Evolutionary conservation across 2,797 vertebrate species (phyloP).

Genomic region (Gymnothorax reevesii): DNA sequence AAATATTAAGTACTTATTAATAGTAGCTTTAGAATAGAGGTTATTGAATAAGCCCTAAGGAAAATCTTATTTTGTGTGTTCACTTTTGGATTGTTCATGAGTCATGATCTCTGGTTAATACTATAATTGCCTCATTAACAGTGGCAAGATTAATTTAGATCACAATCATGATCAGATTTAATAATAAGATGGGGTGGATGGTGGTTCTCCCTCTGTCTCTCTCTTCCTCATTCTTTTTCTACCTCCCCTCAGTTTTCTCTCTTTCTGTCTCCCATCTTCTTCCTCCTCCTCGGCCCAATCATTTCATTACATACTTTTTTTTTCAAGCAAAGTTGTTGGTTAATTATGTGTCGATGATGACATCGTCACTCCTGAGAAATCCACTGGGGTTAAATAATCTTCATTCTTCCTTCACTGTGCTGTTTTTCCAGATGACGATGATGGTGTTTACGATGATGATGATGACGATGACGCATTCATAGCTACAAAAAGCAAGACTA

Average conservation of each 20-base stretch:
- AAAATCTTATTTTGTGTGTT: neutral
- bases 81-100: neutral
- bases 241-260: neutral
- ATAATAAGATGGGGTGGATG: neutral
- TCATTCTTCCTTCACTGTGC: neutral
- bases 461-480: slow-evolving; percentile 48
- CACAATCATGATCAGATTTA: neutral
- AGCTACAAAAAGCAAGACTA: slow-evolving; percentile 87
- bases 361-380: neutral
- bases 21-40: neutral
- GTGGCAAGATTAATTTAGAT: neutral
- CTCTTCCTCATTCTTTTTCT: neutral
- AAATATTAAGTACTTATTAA: neutral
- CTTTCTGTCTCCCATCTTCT: slow-evolving; percentile 5
- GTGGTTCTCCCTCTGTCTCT: neutral
- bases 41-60: neutral
- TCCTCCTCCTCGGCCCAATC: neutral
- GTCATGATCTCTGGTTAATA: neutral
- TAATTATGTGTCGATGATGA: slow-evolving; percentile 23
- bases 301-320: neutral
- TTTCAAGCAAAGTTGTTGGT: neutral
- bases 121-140: neutral
- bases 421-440: slow-evolving; percentile 31
- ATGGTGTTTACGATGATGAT: no score
- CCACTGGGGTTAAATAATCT: neutral